Base-by-base conservation (phyloP, 23 tunicate genomes). In the Clavelina lepadiformis region DNA sequence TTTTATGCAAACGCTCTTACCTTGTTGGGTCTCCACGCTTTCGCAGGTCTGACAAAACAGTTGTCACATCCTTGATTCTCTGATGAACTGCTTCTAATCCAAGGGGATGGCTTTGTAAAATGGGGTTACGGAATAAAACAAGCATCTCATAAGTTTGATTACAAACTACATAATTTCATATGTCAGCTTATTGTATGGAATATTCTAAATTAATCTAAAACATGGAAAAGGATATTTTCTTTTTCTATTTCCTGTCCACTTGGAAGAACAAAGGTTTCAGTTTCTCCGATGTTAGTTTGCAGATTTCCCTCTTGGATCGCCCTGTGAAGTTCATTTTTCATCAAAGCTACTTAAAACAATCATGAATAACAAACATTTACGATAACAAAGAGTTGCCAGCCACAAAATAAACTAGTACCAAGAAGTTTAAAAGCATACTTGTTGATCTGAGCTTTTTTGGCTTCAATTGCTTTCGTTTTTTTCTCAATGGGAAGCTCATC, bases 221-320 rank as follows among this genome's bases (percentile, higher is more conserved):
- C 27, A 37, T 20, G 18, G 5, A 47, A 79, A 71, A 79, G 86
- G 86, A 79, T 67, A 63, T 82, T 83, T 49, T 83, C 91, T 29
- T 69, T 70, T 45, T 81, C 95, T 18, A 80, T 55, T 53, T 94
- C 95, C 69, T 94, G 92, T 20, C 81, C 80, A 30, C 80, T 80
- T 30, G 99, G 96, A 1, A 94, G 76, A 11, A 65, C 69, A 28
- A 94, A 80, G 20, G 62, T 46, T 45, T 91, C 81, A 13, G 79
- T 21, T 51, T 91, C 81, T 22, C 66, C 63, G 33, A 83, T 38
- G 35, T 91, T 83, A 1, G 78, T 78, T 72, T 91, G 73, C 8
- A 91, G 23, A 18, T 83, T 45, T 27, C 74, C 84, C 38, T 91
- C 92, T 46, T 46, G 56, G 34, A 66, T 57, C 3, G 56, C 56